These are phyloP conservation scores for Chelmon rostratus DNA, from an alignment of 2,797 vertebrate genomes.

Conservation along the genomic window DNA sequence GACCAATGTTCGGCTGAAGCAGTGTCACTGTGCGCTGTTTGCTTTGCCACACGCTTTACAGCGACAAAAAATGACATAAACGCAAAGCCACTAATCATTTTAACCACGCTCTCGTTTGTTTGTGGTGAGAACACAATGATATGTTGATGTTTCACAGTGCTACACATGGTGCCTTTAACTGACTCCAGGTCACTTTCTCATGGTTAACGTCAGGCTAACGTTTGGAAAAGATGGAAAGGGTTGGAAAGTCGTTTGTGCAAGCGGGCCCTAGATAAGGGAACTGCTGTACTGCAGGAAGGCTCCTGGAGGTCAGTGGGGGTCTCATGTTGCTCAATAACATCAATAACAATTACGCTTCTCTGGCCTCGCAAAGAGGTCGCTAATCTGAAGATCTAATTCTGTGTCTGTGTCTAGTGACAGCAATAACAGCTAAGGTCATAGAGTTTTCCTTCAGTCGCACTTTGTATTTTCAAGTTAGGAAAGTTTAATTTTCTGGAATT, in stretches of 20 bases:
- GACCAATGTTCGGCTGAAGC: not conserved
- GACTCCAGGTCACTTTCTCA: constrained; percentile 72
- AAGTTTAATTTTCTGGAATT: not conserved
- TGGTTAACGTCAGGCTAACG: constrained; percentile 78
- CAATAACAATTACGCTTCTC: constrained; percentile 52
- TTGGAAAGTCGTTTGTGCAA: constrained; percentile 79
- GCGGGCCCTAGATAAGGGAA: constrained; percentile 74
- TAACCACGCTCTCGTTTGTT: not conserved
- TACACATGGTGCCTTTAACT: constrained; percentile 55
- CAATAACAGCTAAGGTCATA: not conserved
- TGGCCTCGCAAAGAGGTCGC: constrained; percentile 8
- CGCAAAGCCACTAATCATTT: constrained; percentile 7
- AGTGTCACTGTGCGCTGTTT: not conserved
- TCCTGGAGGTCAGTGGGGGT: constrained; percentile 82
- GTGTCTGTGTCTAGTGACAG: constrained; percentile 14
- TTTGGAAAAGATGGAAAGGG: constrained; percentile 77
- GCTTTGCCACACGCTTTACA: not conserved
- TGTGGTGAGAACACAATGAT: not conserved
- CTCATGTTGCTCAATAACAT: constrained; percentile 59
- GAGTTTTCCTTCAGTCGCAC: not conserved
- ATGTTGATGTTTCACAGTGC: constrained; percentile 41
- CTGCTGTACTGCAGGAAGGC: constrained; percentile 70
- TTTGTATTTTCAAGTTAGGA: not conserved
- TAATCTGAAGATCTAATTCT: constrained; percentile 42
- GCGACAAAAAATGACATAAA: not conserved